These are phyloP conservation scores for Sarcophaga bullata DNA, from an alignment of 1,140 invertebrate species.

Conservation along the genomic window DNA sequence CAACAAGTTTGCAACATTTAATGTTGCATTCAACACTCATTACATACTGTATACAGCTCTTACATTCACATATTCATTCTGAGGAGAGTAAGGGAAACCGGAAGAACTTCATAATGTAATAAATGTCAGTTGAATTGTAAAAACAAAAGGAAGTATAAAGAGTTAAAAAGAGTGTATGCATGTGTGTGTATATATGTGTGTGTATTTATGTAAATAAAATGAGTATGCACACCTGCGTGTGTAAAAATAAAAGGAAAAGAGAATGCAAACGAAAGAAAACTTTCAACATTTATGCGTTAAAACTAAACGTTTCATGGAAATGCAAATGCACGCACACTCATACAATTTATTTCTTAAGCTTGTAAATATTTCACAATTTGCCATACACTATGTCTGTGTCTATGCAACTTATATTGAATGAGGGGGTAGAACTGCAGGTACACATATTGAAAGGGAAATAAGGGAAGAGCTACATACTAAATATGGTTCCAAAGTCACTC, in stretches of 20 bases:
- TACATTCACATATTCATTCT: neutral
- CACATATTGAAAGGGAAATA: neutral
- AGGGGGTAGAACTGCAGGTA: neutral
- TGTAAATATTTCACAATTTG: slow-evolving; percentile 26
- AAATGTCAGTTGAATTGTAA: slow-evolving; percentile 37
- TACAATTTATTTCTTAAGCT: slow-evolving; percentile 22
- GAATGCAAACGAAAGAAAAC: slow-evolving; percentile 1
- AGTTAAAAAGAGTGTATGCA: neutral
- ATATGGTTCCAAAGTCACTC: slow-evolving; percentile 18
- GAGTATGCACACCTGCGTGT: no score
- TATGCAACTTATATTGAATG: neutral
- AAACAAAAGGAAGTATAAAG: slow-evolving; percentile 29
- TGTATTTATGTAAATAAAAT: no score
- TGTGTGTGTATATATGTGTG: neutral
- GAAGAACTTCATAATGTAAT: slow-evolving; percentile 22
- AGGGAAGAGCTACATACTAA: neutral
- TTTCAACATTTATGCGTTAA: slow-evolving; percentile 18
- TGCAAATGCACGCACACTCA: neutral
- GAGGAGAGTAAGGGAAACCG: no score
- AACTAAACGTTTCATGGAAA: slow-evolving; percentile 21
- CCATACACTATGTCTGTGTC: neutral
- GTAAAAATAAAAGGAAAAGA: neutral
- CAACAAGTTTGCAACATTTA: no score
- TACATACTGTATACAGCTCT: no score
- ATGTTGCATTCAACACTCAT: no score